Evolutionary conservation across 2,113 vertebrate species (phyloP), one percentile per base, ranked within the genome.

Genomic region (Polyodon spathula): DNA sequence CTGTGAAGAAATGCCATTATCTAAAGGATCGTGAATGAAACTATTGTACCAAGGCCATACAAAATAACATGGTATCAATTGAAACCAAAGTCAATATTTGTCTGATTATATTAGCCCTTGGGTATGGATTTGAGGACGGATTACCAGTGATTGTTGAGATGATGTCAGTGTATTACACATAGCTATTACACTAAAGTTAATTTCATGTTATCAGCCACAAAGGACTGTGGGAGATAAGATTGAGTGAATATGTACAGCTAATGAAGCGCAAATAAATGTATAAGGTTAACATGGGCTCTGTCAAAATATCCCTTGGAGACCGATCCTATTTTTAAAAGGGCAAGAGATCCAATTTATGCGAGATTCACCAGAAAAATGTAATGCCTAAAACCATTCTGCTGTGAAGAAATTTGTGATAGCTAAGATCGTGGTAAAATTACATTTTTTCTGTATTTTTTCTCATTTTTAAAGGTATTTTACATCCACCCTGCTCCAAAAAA

Each of bases 71-170:
- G 27, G 27, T 70, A 70, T 76, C 63, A 76, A 1, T 42, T 66
- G 57, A 52, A 71, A 59, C 50, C 66, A 62, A 56, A 78, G 63
- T 77, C 77, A 73, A 73, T 75, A 54, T 68, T 71, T 82, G 40
- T 60, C 56, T 16, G 11, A 71, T 78, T 70, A 68, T 65, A 76
- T 66, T 64, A 69, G 56, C 40, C 16, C 59, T 65, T 58, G 65
- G n/a, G 6, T 54, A 57, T 69, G 59, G 40, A 65, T 53, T 42
- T 46, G 17, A 57, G 53, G 50, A 53, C 39, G 59, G 61, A 66
- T 59, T 59, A 66, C 58, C 60, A 61, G 61, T 66, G 56, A 53
- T 56, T 61, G 64, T 11, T 46, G 44, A 46, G 44, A 46, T 46
- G 8, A 46, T 3, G 44, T 46, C 44, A 46, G 44, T 46, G 44